Evolutionary conservation across 2,113 vertebrate species (phyloP).

Genomic region (Marmota flaviventris): DNA sequence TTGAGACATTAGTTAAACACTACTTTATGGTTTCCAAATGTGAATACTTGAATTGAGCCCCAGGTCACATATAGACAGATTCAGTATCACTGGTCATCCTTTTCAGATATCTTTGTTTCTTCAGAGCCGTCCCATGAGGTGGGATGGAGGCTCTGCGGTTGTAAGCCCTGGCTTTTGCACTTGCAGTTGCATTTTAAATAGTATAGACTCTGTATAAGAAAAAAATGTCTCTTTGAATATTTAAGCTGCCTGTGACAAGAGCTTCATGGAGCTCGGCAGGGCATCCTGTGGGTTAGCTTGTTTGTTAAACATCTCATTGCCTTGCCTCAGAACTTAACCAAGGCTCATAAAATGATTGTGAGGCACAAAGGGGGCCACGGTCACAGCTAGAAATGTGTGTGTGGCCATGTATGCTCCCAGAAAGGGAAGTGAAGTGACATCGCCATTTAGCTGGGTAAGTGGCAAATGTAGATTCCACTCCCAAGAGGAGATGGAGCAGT

Average conservation of each 20-base stretch:
- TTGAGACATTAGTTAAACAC: conserved; percentile 20
- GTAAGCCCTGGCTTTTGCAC: neutral
- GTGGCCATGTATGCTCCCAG: neutral
- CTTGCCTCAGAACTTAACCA: neutral
- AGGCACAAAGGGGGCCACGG: neutral
- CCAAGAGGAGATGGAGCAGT: neutral
- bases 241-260: conserved; percentile 10
- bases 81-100: neutral
- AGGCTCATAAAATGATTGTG: neutral
- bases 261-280: neutral
- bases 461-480: neutral
- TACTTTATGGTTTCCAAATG: neutral
- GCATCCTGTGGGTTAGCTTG: neutral
- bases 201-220: neutral
- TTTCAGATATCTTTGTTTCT: neutral
- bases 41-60: neutral
- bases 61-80: neutral
- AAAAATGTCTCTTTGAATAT: neutral
- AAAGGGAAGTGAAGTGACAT: neutral
- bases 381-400: neutral
- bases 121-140: neutral
- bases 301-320: conserved; percentile 31
- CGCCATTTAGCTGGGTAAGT: neutral
- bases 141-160: neutral
- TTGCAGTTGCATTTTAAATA: neutral